Percentiles rank a stretch among this genome's conserved stretches.
Conservation (phyloP, 2,797 vertebrate genomes). For the Paramormyrops hopkinsi region DNA sequence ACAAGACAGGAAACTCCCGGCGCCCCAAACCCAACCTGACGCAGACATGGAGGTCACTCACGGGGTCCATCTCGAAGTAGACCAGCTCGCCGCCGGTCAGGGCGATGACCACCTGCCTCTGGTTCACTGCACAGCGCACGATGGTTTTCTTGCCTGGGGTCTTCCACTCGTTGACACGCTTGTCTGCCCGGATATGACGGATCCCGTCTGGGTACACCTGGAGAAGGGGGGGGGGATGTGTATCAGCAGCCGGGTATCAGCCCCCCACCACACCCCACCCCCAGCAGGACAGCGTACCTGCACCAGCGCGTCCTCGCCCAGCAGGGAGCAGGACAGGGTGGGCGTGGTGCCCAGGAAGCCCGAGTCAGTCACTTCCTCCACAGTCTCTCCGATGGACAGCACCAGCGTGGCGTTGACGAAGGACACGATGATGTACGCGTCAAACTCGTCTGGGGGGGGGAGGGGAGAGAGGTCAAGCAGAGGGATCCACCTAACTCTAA, state of each 20-base stretch:
- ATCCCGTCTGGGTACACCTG: constrained; percentile 98
- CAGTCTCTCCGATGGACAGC: constrained; percentile 93
- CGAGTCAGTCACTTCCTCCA: constrained; percentile 97
- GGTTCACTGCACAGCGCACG: constrained; percentile 94
- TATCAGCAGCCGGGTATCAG: not conserved
- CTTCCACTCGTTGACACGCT: constrained; percentile 98
- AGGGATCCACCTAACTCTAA: not conserved
- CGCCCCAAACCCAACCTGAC: not conserved
- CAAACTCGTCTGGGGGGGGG: constrained; percentile 79
- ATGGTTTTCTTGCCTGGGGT: constrained; percentile 97
- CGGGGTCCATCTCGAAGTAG: constrained; percentile 98
- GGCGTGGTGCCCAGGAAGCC: constrained; percentile 96
- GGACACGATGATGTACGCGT: constrained; percentile 97
- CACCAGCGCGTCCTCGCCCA: constrained; percentile 93
- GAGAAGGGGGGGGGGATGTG: not conserved
- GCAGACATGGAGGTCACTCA: constrained; percentile 49
- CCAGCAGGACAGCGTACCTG: constrained; percentile 65
- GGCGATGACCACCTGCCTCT: constrained; percentile 94
- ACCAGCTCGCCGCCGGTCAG: constrained; percentile 94
- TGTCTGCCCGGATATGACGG: constrained; percentile 92
- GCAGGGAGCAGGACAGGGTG: constrained; percentile 92
- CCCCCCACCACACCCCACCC: not conserved
- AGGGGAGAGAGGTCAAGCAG: not conserved
- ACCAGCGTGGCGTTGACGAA: constrained; percentile 97
- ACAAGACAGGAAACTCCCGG: not conserved